Conservation (phyloP, 1,140 invertebrate genomes). For the Heliothis virescens region DNA sequence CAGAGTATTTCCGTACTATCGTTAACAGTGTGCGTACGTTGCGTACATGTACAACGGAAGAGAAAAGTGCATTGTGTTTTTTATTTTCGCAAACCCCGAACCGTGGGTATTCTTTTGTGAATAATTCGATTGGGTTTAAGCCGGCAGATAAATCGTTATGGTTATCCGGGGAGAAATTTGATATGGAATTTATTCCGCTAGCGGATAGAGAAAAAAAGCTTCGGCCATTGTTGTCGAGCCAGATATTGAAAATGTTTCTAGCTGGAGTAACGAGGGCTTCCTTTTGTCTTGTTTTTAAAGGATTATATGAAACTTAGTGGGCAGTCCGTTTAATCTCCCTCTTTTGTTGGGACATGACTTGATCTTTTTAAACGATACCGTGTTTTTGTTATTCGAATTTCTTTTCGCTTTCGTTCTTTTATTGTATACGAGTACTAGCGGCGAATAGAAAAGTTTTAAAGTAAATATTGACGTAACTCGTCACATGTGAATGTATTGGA, state of each 20-base stretch:
- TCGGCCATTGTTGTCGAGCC: constrained; percentile 70
- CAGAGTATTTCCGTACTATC: constrained; percentile 81
- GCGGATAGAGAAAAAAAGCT: constrained; percentile 59
- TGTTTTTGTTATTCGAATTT: constrained; percentile 53
- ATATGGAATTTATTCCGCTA: constrained; percentile 61
- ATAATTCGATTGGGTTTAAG: constrained; percentile 58
- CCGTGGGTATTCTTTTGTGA: constrained; percentile 49
- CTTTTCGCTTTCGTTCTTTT: constrained; percentile 61
- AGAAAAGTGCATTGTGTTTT: constrained; percentile 77
- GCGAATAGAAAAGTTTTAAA: constrained; percentile 61
- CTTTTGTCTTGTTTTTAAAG: constrained; percentile 70
- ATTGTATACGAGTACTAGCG: constrained; percentile 46
- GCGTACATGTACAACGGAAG: constrained; percentile 66
- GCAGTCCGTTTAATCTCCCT: constrained; percentile 62
- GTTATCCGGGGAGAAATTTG: constrained; percentile 61
- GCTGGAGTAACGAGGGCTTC: constrained; percentile 58
- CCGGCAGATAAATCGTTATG: constrained; percentile 57
- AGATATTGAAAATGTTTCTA: constrained; percentile 81
- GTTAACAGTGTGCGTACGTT: constrained; percentile 71
- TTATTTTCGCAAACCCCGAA: constrained; percentile 55
- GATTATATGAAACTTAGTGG: constrained; percentile 69
- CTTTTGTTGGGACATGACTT: constrained; percentile 68
- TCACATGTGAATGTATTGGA: constrained; percentile 62
- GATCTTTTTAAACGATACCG: constrained; percentile 58
- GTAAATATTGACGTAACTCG: constrained; percentile 70